phyloP scores from a whole-genome alignment of 2,113 vertebrate species.

The Polyodon spathula region DNA sequence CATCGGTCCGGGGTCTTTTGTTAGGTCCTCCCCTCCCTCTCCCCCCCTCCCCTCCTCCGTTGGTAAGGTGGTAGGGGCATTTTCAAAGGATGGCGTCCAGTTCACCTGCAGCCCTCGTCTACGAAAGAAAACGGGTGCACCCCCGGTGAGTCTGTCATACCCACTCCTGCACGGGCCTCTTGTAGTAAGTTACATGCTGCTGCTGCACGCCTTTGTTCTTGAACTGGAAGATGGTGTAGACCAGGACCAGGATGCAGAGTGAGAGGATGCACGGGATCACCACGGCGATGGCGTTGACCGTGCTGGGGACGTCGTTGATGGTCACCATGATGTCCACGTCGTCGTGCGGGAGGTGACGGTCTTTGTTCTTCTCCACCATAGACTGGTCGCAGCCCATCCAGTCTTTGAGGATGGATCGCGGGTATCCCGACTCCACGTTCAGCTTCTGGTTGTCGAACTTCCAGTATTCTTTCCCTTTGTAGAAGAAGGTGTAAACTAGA shows the following conservation, averaged over 20 bases:
- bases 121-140: slow-evolving; percentile 33
- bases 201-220: slow-evolving; percentile 94
- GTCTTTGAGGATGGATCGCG: slow-evolving; percentile 87
- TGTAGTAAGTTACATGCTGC: slow-evolving; percentile 88
- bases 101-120: slow-evolving; percentile 41
- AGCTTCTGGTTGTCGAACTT: slow-evolving; percentile 97
- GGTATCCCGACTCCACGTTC: slow-evolving; percentile 86
- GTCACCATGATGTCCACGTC: slow-evolving; percentile 97
- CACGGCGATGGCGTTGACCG: slow-evolving; percentile 91
- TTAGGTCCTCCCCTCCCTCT: slow-evolving; percentile 25
- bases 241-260: slow-evolving; percentile 91
- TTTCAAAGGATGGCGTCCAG: slow-evolving; percentile 32
- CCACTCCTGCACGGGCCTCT: slow-evolving; percentile 96
- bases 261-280: slow-evolving; percentile 95
- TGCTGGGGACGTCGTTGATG: slow-evolving; percentile 84
- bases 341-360: slow-evolving; percentile 76
- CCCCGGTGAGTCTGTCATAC: slow-evolving; percentile 79
- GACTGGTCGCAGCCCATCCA: slow-evolving; percentile 98
- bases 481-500: slow-evolving; percentile 95
- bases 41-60: slow-evolving; percentile 13
- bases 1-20: too few relatives aligned
- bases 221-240: slow-evolving; percentile 97
- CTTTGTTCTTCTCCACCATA: slow-evolving; percentile 80
- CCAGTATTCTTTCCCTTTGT: slow-evolving; percentile 97
- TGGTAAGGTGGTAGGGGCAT: slow-evolving; percentile 35